Percentiles rank a stretch among this genome's conserved stretches.
Evolutionary conservation across 2,113 vertebrate species (phyloP).

Genomic region (Cettia cetti): DNA sequence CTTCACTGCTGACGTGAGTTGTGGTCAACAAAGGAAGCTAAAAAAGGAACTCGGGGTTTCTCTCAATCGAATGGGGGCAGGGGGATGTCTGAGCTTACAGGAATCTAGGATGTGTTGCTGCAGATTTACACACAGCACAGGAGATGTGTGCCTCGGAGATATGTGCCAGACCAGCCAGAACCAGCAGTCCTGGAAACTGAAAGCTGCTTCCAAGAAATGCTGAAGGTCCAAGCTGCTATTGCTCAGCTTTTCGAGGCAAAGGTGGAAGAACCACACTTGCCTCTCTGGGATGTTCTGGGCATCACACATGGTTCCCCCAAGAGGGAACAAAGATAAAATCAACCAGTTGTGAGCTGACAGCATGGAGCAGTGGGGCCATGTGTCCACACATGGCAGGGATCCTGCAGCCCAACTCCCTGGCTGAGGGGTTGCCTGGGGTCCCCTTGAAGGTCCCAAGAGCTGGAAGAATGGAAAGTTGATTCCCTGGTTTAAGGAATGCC

Average conservation of each 20-base stretch:
- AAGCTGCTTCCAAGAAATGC: slow-evolving; percentile 38
- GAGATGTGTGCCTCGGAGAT: slow-evolving; percentile 20
- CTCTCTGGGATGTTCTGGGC: background rate
- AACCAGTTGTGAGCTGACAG: background rate
- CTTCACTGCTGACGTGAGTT: slow-evolving; percentile 42
- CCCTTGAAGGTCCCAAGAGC: background rate
- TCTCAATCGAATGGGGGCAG: background rate
- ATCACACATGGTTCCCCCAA: accelerated
- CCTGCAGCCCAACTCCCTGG: background rate
- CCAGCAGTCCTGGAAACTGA: slow-evolving; percentile 3
- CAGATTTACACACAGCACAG: slow-evolving; percentile 36
- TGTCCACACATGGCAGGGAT: background rate
- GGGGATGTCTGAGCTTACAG: slow-evolving; percentile 28
- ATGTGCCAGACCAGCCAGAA: background rate
- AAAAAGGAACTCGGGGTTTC: slow-evolving; percentile 57
- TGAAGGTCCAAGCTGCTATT: background rate
- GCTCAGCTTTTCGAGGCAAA: background rate
- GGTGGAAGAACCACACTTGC: background rate
- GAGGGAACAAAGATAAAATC: background rate
- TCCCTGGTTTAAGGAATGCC: background rate
- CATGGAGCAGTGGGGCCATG: background rate
- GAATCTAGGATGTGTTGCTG: slow-evolving; percentile 55
- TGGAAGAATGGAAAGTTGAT: background rate
- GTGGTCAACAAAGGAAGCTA: slow-evolving; percentile 60
- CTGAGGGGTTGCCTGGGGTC: background rate